These are phyloP conservation scores for Pygathrix nemaeus DNA, from an alignment of 2,113 vertebrate species.

Conservation along the genomic window DNA sequence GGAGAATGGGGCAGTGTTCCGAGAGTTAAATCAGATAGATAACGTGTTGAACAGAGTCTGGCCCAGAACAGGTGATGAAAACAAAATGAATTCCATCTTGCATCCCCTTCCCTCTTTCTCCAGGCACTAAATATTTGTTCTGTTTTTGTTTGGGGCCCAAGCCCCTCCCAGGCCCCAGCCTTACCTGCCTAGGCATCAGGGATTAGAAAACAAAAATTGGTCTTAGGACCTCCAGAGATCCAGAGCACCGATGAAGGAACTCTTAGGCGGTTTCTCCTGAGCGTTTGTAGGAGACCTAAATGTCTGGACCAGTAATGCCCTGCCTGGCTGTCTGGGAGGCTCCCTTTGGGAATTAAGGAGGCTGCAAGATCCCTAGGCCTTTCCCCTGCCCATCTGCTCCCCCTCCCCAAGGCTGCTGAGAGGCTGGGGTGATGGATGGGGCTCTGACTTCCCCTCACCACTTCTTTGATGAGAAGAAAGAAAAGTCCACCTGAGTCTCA, in stretches of 20 bases:
- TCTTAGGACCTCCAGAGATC: background rate
- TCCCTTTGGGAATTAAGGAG: slow-evolving; percentile 39
- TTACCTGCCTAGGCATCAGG: background rate
- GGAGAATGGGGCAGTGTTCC: background rate
- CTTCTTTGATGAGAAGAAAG: slow-evolving; percentile 76
- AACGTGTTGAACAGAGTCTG: background rate
- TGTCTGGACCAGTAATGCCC: background rate
- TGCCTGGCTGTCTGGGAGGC: slow-evolving; percentile 3
- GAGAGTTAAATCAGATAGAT: background rate
- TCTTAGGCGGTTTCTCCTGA: background rate
- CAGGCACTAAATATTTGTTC: background rate
- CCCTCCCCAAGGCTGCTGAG: slow-evolving; percentile 61
- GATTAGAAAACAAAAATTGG: background rate
- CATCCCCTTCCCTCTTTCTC: background rate
- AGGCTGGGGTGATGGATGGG: slow-evolving; percentile 73
- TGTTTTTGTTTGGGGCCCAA: background rate
- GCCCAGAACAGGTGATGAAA: background rate
- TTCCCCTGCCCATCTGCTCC: background rate
- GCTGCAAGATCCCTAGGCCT: background rate
- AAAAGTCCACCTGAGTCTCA: slow-evolving; percentile 77
- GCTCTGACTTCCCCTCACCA: slow-evolving; percentile 68
- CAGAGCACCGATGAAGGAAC: background rate
- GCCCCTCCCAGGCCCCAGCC: background rate
- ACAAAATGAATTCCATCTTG: background rate
- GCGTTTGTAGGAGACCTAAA: background rate